A percentile compares a stretch with the other conserved stretches of the same genome.
Evolutionary conservation across 2,888 invertebrate genomes (phyloP).

Genomic region (Teleiodes luculella): DNA sequence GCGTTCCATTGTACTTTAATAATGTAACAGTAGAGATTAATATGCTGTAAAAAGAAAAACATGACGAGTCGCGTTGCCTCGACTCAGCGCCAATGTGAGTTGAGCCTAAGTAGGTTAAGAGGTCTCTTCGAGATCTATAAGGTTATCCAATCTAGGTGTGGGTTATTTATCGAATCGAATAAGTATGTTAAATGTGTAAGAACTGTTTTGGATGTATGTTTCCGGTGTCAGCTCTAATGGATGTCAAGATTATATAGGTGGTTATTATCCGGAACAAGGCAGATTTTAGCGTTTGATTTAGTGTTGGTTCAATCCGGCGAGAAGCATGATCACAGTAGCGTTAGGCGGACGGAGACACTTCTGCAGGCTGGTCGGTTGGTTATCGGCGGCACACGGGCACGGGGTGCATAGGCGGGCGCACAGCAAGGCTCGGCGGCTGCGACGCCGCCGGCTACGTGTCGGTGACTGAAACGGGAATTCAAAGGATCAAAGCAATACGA

Average conservation of each 20-base stretch:
- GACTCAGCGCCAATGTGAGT: no score
- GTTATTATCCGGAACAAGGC: conserved; percentile 66
- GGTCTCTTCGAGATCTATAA: conserved; percentile 57
- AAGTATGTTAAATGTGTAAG: conserved; percentile 66
- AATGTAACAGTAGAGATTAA: no score
- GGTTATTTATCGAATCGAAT: conserved; percentile 71
- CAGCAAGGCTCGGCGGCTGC: conserved; percentile 43
- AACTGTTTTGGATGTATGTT: conserved; percentile 68
- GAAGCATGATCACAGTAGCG: conserved; percentile 51
- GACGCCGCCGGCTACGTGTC: conserved; percentile 56
- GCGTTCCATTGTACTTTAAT: no score
- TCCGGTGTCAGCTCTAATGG: conserved; percentile 62
- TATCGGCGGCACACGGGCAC: conserved; percentile 29
- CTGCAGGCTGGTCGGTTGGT: conserved; percentile 45
- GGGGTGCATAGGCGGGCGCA: conserved; percentile 48
- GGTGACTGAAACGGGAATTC: conserved; percentile 72
- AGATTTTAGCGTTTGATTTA: conserved; percentile 66
- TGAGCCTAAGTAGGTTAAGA: conserved; percentile 54
- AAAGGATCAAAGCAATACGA: conserved; percentile 67
- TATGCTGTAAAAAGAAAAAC: no score
- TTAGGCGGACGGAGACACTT: conserved; percentile 44
- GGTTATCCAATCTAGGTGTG: conserved; percentile 68
- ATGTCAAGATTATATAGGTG: conserved; percentile 64
- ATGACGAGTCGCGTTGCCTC: no score
- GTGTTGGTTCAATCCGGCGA: conserved; percentile 55